Evolutionary conservation across 2,888 invertebrate species (phyloP), one percentile per base, ranked within the genome.

Genomic region (Tetramorium bicarinatum): DNA sequence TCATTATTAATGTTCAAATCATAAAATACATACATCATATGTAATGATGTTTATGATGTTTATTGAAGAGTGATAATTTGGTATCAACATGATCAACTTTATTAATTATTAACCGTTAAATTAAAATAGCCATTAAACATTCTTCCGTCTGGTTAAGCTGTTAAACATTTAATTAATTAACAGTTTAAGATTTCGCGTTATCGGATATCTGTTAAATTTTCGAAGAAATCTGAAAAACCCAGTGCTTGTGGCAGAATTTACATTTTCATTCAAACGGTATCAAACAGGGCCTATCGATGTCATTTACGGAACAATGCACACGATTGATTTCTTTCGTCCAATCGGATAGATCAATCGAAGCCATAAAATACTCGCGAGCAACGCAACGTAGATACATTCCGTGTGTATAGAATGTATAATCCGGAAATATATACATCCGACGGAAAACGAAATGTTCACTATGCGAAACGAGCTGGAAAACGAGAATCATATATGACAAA

Each of bases 391-490:
- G 49, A 15, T 83, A 66, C 80, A 86, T 72, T 59, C 84, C 38
- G n/a, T n/a, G 18, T 9, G 29, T 49, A 75, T 54, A 72, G 72
- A 83, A 83, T 83, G 56, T 69, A 85, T 66, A 85, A 87, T 79
- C 83, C 62, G 49, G 49, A 49, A n/a, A 21, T 76, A 29, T 47
- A 56, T 75, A 61, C 38, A 72, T 89, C 64, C 83, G 79, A 81
- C 79, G 76, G 79, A 85, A 85, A 89, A 85, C 79, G 67, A 83
- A 87, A 76, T 75, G 85, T 83, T 87, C 79, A 66, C 41, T 87
- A 52, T 29, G 80, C 83, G 89, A 88, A 88, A 87, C 84, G 87
- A 89, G 81, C 77, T 85, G 87, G 88, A 89, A 88, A 88, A 87
- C 81, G 74, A 38, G 89, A 52, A 71, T 49, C 44, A 83, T 59